Evolutionary conservation across 2,797 vertebrate species (phyloP), one percentile per base, ranked within the genome.

Genomic region (Girardinus metallicus): DNA sequence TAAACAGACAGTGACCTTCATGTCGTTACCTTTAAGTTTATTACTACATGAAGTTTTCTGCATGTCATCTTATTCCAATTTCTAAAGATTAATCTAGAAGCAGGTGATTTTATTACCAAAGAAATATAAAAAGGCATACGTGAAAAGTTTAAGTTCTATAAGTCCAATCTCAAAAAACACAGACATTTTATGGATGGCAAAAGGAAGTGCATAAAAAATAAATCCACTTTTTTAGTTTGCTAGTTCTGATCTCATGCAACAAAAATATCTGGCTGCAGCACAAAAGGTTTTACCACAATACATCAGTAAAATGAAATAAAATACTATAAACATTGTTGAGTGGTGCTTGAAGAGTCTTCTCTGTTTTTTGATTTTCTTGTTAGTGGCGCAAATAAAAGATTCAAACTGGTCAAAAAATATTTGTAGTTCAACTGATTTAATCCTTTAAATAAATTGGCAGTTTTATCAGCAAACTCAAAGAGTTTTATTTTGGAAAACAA

Each of bases 1-100:
- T 87, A 86, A 90, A 71, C 84, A 75, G 81, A 74, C 77, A 60
- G 80, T 36, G 75, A 70, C 75, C 89, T 68, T 46, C 13, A 4
- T 0, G 4, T 15, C 7, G 7, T 51, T 53, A 51, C 49, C 8
- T 53, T 53, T 53, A 53, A 10, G 23, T 81, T 80, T 80, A 39
- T 34, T 66, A 83, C 76, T 87, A 86, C 62, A 55, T 47, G 1
- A 53, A 46, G 47, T 18, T 75, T 68, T 81, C 39, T 74, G 70
- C 73, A 80, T 72, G 75, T 13, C 1, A 7, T 46, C 13, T 31
- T 26, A 6, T 82, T 51, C 75, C 1, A 9, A 23, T 74, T 36
- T 53, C 39, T 79, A 18, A n/a, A 73, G 4, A 41, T 53, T 60
- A 49, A 18, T 72, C 18, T 49, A 10, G 31, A 34, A 21, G 75